Base-by-base conservation (phyloP, 92 coral and sea anemone species). In the Heliopora coerulea region DNA sequence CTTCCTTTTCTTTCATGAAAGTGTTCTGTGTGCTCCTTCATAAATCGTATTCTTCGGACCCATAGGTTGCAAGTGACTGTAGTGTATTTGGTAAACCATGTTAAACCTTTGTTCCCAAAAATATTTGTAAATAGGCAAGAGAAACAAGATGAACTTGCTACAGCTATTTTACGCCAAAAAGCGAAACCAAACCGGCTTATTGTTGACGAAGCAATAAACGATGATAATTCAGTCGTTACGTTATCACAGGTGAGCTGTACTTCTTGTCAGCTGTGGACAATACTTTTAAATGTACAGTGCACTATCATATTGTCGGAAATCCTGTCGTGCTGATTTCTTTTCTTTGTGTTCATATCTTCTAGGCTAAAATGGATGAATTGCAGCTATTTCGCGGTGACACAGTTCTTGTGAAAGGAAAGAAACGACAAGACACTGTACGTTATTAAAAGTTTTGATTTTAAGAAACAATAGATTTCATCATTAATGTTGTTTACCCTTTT, bases 381-480 rank as follows among this genome's bases (percentile, higher is more conserved):
- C 98, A 93, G 73, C 86, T 93, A 12, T 93, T 93, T 69, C 89
- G 98, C 19, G 98, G 98, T 32, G 98, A 93, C 59, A 93, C 98
- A 33, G 98, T 93, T 26, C 95, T 90, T 19, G 91, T 93, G 8
- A 93, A 93, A 61, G 98, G 98, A 21, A 93, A 93, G 73, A 93
- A 93, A 81, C 91, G 98, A 34, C 88, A 85, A 73, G 98, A 93
- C 72, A 93, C 98, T 79, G 98, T 93, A 81, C 34, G 89, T 79
- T 49, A 41, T n/a, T n/a, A n/a, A n/a, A n/a, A n/a, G n/a, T 46
- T 8, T 46, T 46, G 15, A 46, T 6, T 6, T 46, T 6, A 46
- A 46, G 3, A 6, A 46, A 15, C 52, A 46, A 46, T 15, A 15
- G 52, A 46, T 46, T 8, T 15, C 12, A 46, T 46, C 3, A 46